Percentiles rank a stretch among this genome's conserved stretches.
Evolutionary conservation across 1,140 invertebrate genomes (phyloP).

Genomic region (Drosophila lacertosa): DNA sequence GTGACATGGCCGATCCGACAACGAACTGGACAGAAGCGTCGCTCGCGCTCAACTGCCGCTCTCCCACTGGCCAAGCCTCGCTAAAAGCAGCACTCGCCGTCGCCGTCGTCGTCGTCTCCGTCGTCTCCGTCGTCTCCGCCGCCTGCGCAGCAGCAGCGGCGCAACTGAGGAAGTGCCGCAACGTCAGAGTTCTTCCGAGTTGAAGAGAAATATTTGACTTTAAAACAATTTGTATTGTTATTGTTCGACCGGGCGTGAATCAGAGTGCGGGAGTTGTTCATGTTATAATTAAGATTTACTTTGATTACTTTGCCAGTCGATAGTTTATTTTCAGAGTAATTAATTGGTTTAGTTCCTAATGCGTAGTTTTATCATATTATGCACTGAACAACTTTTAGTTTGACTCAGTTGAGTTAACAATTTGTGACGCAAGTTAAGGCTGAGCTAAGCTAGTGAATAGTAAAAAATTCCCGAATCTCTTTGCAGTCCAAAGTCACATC

Average conservation of each 20-base stretch:
- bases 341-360: too few species aligned
- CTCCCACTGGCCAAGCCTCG: background rate
- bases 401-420: too few species aligned
- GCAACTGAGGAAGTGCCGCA: background rate
- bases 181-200: background rate
- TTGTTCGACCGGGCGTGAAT: background rate
- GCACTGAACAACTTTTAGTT: too few species aligned
- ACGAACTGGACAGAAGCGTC: slow-evolving; percentile 29
- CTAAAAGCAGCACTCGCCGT: background rate
- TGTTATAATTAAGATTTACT: too few species aligned
- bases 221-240: background rate
- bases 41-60: slow-evolving; percentile 43
- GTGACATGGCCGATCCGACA: slow-evolving; percentile 47
- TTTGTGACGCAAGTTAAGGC: too few species aligned
- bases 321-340: too few species aligned
- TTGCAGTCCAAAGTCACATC: too few species aligned
- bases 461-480: too few species aligned
- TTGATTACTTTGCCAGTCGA: too few species aligned
- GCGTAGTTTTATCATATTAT: too few species aligned
- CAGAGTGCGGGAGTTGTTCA: background rate
- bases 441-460: too few species aligned
- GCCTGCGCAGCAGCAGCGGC: background rate
- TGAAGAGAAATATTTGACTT: background rate
- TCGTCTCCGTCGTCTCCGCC: background rate
- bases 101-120: background rate